phyloP scores from a whole-genome alignment of 2,888 invertebrate species.

The Zaprionus obscuricornis region DNA sequence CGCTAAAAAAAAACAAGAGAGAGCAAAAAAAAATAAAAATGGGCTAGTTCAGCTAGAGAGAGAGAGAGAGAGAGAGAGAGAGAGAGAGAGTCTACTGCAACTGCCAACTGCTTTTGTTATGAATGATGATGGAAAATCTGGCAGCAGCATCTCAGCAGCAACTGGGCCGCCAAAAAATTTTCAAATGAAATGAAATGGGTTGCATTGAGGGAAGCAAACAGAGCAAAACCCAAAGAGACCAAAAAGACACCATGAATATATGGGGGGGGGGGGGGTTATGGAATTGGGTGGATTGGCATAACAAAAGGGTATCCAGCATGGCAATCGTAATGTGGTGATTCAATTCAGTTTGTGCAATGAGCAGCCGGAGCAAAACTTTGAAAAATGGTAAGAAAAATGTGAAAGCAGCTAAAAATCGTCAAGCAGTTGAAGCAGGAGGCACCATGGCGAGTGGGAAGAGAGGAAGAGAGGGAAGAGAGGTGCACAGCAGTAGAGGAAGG shows the following conservation, averaged over 20 bases:
- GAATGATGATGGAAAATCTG: slow-evolving; percentile 77
- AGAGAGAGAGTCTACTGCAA: slow-evolving; percentile 56
- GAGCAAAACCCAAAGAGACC: no score
- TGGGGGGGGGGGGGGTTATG: neutral
- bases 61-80: neutral
- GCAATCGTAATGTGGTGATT: slow-evolving; percentile 60
- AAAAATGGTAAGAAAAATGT: slow-evolving; percentile 58
- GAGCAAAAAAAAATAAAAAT: slow-evolving; percentile 16
- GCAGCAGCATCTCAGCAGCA: slow-evolving; percentile 67
- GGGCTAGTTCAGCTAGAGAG: slow-evolving; percentile 37
- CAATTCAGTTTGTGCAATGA: slow-evolving; percentile 76
- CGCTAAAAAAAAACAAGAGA: slow-evolving; percentile 43
- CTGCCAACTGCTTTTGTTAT: slow-evolving; percentile 79
- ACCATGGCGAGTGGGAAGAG: neutral
- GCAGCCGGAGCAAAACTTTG: slow-evolving; percentile 69
- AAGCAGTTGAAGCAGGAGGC: slow-evolving; percentile 7
- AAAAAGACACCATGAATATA: no score
- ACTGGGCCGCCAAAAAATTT: slow-evolving; percentile 60
- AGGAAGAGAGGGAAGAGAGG: neutral
- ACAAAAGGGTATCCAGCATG: slow-evolving; percentile 46
- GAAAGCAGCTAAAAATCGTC: slow-evolving; percentile 17
- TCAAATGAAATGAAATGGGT: slow-evolving; percentile 39
- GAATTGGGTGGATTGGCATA: slow-evolving; percentile 12
- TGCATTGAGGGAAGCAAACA: no score
- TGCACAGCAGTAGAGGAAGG: no score